Evolutionary conservation across 1,140 invertebrate genomes (phyloP), one percentile per base, ranked within the genome.

Genomic region (Bombus waltoni): DNA sequence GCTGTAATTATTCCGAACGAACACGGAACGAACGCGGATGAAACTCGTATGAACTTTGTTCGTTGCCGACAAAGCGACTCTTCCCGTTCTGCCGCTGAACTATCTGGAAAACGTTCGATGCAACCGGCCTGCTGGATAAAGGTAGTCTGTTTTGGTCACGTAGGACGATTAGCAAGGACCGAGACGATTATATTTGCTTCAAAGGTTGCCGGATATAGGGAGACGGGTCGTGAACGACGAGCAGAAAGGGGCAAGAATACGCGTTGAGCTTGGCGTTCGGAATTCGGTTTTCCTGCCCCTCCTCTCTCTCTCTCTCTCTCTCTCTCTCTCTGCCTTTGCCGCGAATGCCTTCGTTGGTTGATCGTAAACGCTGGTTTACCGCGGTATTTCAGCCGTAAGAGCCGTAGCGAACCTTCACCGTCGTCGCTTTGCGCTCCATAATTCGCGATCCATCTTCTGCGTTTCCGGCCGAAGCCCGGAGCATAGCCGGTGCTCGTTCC

Each of bases 301-400:
- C 32, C 32, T 1, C 32, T 32, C 32, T 32, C 32, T 32, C 32
- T 32, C 32, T 32, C 32, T 32, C 32, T 32, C 32, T 32, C 32
- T 32, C 32, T 32, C 32, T 32, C 32, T 32, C 57, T 68, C 66
- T 68, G 86, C 81, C 83, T 90, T 91, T 83, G 79, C 81, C 70
- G 40, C 38, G 83, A 78, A 87, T 88, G 86, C 87, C 86, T 88
- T 77, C 82, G 83, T 68, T 62, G 73, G 68, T 44, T 85, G 89
- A 89, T 90, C 87, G 88, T 85, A 75, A 90, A 81, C 76, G 74
- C 66, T 78, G 88, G 83, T 90, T 90, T 88, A 88, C 88, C 89
- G 83, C 53, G 86, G 83, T 85, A 90, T 90, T 85, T 38, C 72
- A 78, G 28, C 78, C 79, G 73, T 78, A 53, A 47, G 73, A 72